Conservation (phyloP, 2,113 vertebrate genomes). For the Etia nguti region DNA sequence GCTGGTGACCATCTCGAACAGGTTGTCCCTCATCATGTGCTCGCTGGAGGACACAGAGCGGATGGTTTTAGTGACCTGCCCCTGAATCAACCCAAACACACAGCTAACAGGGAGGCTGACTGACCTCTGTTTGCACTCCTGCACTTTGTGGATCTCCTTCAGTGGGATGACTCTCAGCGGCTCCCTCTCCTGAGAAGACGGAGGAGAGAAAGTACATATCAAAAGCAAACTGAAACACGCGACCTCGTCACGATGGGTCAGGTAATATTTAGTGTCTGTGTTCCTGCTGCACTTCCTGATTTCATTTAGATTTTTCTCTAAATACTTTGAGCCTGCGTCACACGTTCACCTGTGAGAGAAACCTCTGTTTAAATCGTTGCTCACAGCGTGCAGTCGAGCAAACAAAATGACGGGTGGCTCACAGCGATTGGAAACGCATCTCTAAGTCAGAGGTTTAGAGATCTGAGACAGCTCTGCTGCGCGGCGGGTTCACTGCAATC, state of each 20-base stretch:
- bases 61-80: not conserved
- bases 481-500: not conserved
- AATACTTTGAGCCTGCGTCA: not conserved
- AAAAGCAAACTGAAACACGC: fast-evolving
- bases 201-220: not conserved
- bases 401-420: not conserved
- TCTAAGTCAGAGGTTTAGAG: not conserved
- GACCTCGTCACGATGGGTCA: fast-evolving
- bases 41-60: constrained; percentile 72
- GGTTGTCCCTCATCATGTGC: constrained; percentile 96
- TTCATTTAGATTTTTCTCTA: fast-evolving
- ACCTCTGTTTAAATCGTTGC: not conserved
- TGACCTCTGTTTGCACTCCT: constrained; percentile 96
- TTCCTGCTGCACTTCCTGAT: fast-evolving
- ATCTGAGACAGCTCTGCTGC: not conserved
- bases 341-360: not conserved
- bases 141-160: constrained; percentile 92
- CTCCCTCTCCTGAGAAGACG: constrained; percentile 77
- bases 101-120: not conserved
- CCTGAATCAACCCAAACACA: not conserved
- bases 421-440: not conserved
- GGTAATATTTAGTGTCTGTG: not conserved
- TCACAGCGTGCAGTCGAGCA: not conserved
- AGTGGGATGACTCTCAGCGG: constrained; percentile 85
- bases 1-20: constrained; percentile 93